These are phyloP conservation scores for Euura saliciscinereae DNA, from an alignment of 1,140 invertebrate genomes.

Conservation along the genomic window DNA sequence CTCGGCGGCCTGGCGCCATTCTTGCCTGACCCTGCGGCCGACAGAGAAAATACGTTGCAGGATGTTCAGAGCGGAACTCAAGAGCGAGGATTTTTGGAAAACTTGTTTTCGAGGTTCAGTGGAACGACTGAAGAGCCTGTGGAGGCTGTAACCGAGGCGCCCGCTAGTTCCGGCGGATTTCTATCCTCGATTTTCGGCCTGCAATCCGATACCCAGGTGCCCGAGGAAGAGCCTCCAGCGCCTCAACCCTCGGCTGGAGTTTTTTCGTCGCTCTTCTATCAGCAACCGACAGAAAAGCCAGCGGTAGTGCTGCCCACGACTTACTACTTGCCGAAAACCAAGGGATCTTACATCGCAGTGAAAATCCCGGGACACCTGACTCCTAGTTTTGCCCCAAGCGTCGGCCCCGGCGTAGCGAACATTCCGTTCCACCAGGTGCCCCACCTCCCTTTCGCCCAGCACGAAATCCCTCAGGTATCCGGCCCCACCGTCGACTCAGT, in stretches of 20 bases:
- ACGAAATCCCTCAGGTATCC: slow-evolving; percentile 15
- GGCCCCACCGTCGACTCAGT: background rate
- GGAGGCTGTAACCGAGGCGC: background rate
- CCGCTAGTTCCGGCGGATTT: background rate
- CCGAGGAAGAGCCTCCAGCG: background rate
- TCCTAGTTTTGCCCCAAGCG: background rate
- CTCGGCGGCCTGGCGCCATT: slow-evolving; percentile 18
- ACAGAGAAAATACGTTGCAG: background rate
- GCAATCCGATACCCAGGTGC: background rate
- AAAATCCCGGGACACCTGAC: background rate
- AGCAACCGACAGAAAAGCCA: background rate
- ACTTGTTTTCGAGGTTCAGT: slow-evolving; percentile 8
- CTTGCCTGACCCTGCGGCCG: slow-evolving; percentile 12
- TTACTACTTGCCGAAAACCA: slow-evolving; percentile 19
- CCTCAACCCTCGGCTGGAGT: background rate
- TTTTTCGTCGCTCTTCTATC: background rate
- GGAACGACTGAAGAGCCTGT: background rate
- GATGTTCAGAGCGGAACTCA: background rate
- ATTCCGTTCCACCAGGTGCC: slow-evolving; percentile 9
- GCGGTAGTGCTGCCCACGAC: background rate
- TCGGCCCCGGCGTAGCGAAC: background rate
- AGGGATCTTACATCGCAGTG: slow-evolving; percentile 15
- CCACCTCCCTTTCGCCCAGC: background rate
- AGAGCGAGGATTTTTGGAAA: slow-evolving; percentile 13
- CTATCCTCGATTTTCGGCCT: slow-evolving; percentile 3